phyloP scores from a whole-genome alignment of 2,888 invertebrate species.

The Plebejus argus region DNA sequence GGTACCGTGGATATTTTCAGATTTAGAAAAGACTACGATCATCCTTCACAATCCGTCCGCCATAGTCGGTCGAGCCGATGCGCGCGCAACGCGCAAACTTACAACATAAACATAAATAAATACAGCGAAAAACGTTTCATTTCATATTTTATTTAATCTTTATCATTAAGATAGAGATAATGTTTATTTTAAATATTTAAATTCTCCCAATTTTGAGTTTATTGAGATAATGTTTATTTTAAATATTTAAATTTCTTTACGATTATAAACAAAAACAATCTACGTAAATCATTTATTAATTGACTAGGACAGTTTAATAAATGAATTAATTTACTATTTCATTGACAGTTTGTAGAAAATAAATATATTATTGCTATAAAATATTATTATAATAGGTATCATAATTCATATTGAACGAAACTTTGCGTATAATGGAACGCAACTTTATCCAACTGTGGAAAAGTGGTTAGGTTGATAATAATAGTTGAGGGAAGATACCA shows the following conservation, averaged over 20 bases:
- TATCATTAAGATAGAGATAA: not conserved
- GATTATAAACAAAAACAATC: not conserved
- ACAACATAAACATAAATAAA: constrained; percentile 73
- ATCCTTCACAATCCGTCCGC: constrained; percentile 79
- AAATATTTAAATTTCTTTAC: not conserved
- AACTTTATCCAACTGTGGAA: constrained; percentile 21
- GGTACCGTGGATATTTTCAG: constrained; percentile 83
- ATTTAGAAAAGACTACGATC: constrained; percentile 78
- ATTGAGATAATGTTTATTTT: not conserved
- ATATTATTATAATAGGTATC: not conserved
- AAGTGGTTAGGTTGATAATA: too few relatives aligned
- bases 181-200: constrained; percentile 7
- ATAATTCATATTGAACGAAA: not conserved
- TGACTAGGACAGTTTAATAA: not conserved
- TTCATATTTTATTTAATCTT: constrained; percentile 33
- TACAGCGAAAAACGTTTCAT: constrained; percentile 47
- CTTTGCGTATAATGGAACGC: constrained; percentile 22
- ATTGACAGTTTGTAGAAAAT: not conserved
- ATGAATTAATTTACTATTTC: not conserved
- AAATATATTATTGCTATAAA: not conserved
- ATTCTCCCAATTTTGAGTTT: not conserved
- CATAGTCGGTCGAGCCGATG: constrained; percentile 79
- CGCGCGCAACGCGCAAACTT: constrained; percentile 80
- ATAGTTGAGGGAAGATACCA: too few relatives aligned
- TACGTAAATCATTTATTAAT: not conserved